Conservation (phyloP, 2,888 invertebrate species). For the Timandra comae region DNA sequence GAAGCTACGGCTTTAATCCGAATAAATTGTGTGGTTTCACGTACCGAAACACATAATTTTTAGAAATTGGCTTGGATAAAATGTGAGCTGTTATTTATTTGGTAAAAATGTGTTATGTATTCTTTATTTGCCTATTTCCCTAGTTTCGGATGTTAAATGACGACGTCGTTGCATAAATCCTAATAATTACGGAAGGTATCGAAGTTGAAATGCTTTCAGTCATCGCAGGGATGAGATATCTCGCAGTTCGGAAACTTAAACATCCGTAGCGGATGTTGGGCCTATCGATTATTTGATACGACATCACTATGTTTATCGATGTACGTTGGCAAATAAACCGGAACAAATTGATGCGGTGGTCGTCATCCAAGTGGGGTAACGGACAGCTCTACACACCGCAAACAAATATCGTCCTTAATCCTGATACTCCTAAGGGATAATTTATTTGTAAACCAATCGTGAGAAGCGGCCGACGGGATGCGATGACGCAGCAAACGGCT, state of each 20-base stretch:
- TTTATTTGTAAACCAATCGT: constrained; percentile 30
- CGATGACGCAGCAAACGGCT: constrained; percentile 34
- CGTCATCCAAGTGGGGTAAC: constrained; percentile 23
- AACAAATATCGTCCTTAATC: constrained; percentile 32
- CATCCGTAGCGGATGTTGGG: constrained; percentile 11
- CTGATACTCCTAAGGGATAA: constrained; percentile 21
- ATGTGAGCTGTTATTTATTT: too few species aligned
- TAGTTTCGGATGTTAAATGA: too few species aligned
- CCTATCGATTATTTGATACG: constrained; percentile 25
- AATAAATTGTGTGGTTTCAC: too few species aligned
- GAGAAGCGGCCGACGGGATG: constrained; percentile 31
- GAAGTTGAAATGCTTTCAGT: too few species aligned
- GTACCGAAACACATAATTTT: too few species aligned
- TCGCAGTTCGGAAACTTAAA: constrained; percentile 10
- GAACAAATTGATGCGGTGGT: constrained; percentile 43
- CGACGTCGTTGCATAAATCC: too few species aligned
- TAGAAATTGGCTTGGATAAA: too few species aligned
- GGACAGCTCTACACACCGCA: constrained; percentile 14
- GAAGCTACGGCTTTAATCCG: neutral
- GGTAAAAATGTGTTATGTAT: too few species aligned
- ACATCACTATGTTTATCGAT: constrained; percentile 29
- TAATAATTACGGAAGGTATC: too few species aligned
- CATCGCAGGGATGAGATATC: constrained; percentile 2
- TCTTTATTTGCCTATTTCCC: too few species aligned
- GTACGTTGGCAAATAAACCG: constrained; percentile 47